A percentile compares a stretch with the other conserved stretches of the same genome.
phyloP scores from a whole-genome alignment of 2,797 vertebrate genomes.

The Pseudotriccus pelzelni region DNA sequence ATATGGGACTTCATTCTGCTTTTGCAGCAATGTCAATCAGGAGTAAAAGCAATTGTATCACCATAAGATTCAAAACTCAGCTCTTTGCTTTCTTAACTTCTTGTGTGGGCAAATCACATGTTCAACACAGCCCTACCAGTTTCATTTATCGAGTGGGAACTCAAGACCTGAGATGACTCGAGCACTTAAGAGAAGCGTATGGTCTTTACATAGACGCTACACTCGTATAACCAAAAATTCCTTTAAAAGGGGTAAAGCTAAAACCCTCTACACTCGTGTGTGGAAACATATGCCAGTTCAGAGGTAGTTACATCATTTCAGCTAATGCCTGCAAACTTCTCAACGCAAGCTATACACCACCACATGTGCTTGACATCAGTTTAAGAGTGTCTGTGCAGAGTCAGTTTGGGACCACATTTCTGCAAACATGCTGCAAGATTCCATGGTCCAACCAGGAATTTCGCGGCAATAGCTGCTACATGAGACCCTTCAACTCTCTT shows the following conservation, averaged over 20 bases:
- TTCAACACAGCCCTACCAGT: neutral
- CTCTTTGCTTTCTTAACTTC: constrained; percentile 1
- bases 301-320: neutral
- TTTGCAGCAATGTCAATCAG: neutral
- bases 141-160: neutral
- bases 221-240: neutral
- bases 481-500: neutral
- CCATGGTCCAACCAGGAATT: neutral
- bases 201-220: neutral
- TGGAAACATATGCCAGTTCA: neutral
- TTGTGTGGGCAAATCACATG: neutral
- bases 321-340: neutral
- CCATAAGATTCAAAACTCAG: neutral
- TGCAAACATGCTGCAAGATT: neutral
- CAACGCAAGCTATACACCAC: neutral
- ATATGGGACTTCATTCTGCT: constrained; percentile 5
- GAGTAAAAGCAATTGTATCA: constrained; percentile 6
- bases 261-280: fast-evolving
- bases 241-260: neutral
- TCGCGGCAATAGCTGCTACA: neutral
- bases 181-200: neutral
- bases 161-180: neutral
- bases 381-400: neutral
- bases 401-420: neutral
- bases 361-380: fast-evolving